Conservation (phyloP, 2,888 invertebrate genomes). For the Cerastis leucographa region DNA sequence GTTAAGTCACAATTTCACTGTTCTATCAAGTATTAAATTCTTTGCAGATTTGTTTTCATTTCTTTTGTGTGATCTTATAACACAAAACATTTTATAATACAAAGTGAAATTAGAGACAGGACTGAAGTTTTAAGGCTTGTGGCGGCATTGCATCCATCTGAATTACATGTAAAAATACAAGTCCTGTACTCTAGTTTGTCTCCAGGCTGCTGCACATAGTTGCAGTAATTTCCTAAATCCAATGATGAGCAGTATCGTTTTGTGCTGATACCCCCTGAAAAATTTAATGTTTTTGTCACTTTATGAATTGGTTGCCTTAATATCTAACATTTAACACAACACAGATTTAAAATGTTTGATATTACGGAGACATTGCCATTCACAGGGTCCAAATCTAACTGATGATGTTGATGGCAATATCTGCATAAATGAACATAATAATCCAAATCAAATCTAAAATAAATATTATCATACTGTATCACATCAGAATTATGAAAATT, state of each 20-base stretch:
- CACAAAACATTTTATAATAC: slow-evolving; percentile 60
- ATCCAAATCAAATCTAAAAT: not conserved
- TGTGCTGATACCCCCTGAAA: slow-evolving; percentile 96
- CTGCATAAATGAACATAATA: not conserved
- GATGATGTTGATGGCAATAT: not conserved
- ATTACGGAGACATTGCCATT: not conserved
- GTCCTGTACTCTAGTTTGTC: slow-evolving; percentile 96
- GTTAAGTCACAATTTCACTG: slow-evolving; percentile 6
- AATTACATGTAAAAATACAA: slow-evolving; percentile 96
- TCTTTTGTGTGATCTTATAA: slow-evolving; percentile 41
- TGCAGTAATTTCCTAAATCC: slow-evolving; percentile 97
- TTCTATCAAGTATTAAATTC: not conserved
- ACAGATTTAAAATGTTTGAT: not conserved
- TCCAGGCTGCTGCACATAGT: slow-evolving; percentile 96
- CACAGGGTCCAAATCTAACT: not conserved
- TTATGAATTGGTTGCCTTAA: not conserved
- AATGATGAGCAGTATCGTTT: slow-evolving; percentile 96
- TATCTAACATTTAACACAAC: not conserved
- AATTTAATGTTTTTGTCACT: slow-evolving; percentile 25
- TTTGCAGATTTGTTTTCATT: not conserved
- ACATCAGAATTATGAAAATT: not conserved
- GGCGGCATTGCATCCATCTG: slow-evolving; percentile 95
- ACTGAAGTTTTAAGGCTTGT: slow-evolving; percentile 71
- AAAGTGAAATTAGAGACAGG: slow-evolving; percentile 64
- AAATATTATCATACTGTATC: not conserved